These are phyloP conservation scores for Erebia epiphron DNA, from an alignment of 2,888 invertebrate species.

Conservation along the genomic window DNA sequence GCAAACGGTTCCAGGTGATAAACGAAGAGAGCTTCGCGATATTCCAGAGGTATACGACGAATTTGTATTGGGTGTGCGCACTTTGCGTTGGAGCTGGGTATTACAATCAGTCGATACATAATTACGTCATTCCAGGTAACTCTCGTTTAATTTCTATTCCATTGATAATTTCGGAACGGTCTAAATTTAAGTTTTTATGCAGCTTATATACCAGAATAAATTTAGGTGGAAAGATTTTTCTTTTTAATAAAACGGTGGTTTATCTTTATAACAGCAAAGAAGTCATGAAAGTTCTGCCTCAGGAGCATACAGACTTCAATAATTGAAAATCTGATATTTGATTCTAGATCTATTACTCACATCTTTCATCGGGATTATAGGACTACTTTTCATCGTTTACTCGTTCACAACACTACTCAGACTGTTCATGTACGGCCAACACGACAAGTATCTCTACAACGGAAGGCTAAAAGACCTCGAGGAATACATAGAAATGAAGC, in stretches of 20 bases:
- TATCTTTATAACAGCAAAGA: too few species aligned
- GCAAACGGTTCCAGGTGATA: slow-evolving; percentile 44
- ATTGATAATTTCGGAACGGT: too few species aligned
- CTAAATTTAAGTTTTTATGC: too few species aligned
- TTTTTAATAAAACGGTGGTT: too few species aligned
- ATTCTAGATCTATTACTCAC: slow-evolving; percentile 50
- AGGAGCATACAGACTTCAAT: too few species aligned
- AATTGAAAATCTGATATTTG: neutral
- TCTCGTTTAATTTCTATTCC: too few species aligned
- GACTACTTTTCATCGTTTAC: slow-evolving; percentile 54
- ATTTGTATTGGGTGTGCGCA: slow-evolving; percentile 53
- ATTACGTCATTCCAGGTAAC: slow-evolving; percentile 45
- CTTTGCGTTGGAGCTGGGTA: slow-evolving; percentile 57
- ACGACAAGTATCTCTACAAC: slow-evolving; percentile 52
- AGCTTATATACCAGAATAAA: too few species aligned
- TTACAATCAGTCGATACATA: slow-evolving; percentile 45
- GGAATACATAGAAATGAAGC: slow-evolving; percentile 54
- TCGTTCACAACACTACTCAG: slow-evolving; percentile 53
- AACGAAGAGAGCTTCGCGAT: slow-evolving; percentile 22
- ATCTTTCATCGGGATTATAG: slow-evolving; percentile 49
- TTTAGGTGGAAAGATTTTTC: too few species aligned
- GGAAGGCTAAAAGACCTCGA: slow-evolving; percentile 55
- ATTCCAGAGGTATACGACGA: slow-evolving; percentile 54
- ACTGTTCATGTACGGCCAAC: slow-evolving; percentile 52
- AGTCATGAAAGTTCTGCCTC: too few species aligned